These are phyloP conservation scores for Enteromius anoplus DNA, from an alignment of 2,797 vertebrate species.

Conservation along the genomic window DNA sequence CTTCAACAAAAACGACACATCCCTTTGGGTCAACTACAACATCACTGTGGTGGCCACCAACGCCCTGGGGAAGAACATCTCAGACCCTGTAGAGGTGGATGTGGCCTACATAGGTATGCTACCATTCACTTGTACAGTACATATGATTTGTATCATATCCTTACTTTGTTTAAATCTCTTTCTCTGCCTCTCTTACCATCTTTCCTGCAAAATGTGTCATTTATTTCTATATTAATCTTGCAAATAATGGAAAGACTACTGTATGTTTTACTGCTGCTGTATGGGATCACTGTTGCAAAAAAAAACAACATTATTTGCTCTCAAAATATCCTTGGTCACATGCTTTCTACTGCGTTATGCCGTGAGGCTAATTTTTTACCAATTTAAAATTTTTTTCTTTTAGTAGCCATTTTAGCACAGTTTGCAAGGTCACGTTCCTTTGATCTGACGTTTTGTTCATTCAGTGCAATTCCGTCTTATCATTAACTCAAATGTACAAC, in stretches of 20 bases:
- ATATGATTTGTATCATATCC: not conserved
- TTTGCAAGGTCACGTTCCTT: not conserved
- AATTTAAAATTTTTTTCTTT: constrained; percentile 5
- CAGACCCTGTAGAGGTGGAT: constrained; percentile 84
- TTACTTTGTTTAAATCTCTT: not conserved
- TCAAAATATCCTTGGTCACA: not conserved
- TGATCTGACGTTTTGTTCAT: not conserved
- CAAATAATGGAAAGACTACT: not conserved
- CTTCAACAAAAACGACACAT: constrained; percentile 88
- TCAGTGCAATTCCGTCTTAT: not conserved
- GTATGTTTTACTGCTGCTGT: not conserved
- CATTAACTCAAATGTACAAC: constrained; percentile 23
- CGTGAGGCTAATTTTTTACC: not conserved
- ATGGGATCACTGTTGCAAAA: not conserved
- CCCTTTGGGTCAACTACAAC: constrained; percentile 86
- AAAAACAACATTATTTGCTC: not conserved
- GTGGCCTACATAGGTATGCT: constrained; percentile 85
- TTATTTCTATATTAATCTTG: not conserved
- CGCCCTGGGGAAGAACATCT: constrained; percentile 80
- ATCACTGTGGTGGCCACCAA: constrained; percentile 90
- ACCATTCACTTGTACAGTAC: not conserved
- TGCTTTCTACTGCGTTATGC: not conserved
- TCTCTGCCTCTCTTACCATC: not conserved
- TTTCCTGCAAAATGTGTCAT: constrained; percentile 1
- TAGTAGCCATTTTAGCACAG: not conserved